Base-by-base conservation (phyloP, 2,888 invertebrate species). In the Rotaria sp. region DNA sequence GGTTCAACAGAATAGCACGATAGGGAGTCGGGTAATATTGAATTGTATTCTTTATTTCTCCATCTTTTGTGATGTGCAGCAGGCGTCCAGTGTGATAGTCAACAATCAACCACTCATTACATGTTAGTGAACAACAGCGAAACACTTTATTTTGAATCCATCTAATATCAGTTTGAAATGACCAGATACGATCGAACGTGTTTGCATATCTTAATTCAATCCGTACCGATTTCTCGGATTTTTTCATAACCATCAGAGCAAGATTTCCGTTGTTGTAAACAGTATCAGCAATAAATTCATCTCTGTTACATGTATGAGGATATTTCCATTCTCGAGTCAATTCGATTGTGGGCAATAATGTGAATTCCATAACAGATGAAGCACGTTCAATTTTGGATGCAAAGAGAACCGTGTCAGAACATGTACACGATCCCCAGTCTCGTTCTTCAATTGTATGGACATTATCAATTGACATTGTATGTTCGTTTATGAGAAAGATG, bases 121-220 rank as follows among this genome's bases (percentile, higher is more conserved):
- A 10, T 1, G 35, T 11, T 1, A 67, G 18, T 7, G 67, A 13
- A 13, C 67, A 67, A 30, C 67, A 67, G 13, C 35, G 67, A 67
- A 30, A 35, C 0, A 5, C 0, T 18, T 2, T 4, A 0, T 2
- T 3, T 15, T 30, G 0, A 10, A 35, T 13, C 2, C 30, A 30
- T 13, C 0, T 15, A 18, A 30, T 26, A 67, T 35, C 67, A 67
- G 35, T 35, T 67, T 4, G 30, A 11, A 67, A 1, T 35, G 35
- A 18, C 67, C 67, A 67, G 5, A 67, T 18, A 26, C 7, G 7
- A 11, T 30, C 35, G 4, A 67, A 21, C 3, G 30, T 67, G 2
- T 35, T 30, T 18, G 30, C 35, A 35, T 15, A 67, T 67, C 67
- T 13, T 5, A 67, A 35, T 30, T 67, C 67, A 1, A 67, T 67